Percentiles rank a stretch among this genome's conserved stretches.
These are phyloP conservation scores for Amiota minor DNA, from an alignment of 2,888 invertebrate species.

Conservation along the genomic window DNA sequence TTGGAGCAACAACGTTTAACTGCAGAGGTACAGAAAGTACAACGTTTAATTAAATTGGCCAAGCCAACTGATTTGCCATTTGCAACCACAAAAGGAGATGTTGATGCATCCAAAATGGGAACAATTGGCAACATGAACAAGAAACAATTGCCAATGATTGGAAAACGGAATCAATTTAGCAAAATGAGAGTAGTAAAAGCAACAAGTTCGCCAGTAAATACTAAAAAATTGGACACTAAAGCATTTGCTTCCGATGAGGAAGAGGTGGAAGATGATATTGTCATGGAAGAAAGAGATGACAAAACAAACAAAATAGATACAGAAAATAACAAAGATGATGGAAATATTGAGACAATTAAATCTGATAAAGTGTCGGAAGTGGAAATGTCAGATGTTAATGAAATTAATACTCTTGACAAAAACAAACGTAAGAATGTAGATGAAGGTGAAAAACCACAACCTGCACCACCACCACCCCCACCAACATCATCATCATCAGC, in stretches of 20 bases:
- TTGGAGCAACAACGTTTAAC: conserved; percentile 80
- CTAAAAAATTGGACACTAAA: conserved; percentile 42
- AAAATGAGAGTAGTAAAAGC: conserved; percentile 65
- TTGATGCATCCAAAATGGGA: conserved; percentile 34
- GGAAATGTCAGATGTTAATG: not conserved
- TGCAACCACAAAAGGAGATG: conserved; percentile 71
- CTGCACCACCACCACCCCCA: not conserved
- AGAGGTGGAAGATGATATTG: conserved; percentile 54
- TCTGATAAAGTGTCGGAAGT: conserved; percentile 31
- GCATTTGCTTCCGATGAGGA: conserved; percentile 62
- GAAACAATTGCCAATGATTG: conserved; percentile 74
- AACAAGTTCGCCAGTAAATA: conserved; percentile 37
- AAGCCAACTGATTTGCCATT: conserved; percentile 79
- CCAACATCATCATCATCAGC: conserved; percentile 31
- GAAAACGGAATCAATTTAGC: conserved; percentile 72
- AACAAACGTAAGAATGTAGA: too few relatives aligned
- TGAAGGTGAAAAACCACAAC: too few relatives aligned
- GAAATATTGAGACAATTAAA: not conserved
- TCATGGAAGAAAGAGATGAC: conserved; percentile 11
- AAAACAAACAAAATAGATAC: not conserved
- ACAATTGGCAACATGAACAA: conserved; percentile 26
- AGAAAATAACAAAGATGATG: conserved; percentile 1
- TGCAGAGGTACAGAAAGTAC: conserved; percentile 79
- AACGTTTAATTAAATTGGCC: conserved; percentile 83
- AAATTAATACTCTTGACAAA: not conserved